A percentile compares a stretch with the other conserved stretches of the same genome.
Conservation (phyloP, 2,113 vertebrate genomes). For the Coregonus clupeaformis region DNA sequence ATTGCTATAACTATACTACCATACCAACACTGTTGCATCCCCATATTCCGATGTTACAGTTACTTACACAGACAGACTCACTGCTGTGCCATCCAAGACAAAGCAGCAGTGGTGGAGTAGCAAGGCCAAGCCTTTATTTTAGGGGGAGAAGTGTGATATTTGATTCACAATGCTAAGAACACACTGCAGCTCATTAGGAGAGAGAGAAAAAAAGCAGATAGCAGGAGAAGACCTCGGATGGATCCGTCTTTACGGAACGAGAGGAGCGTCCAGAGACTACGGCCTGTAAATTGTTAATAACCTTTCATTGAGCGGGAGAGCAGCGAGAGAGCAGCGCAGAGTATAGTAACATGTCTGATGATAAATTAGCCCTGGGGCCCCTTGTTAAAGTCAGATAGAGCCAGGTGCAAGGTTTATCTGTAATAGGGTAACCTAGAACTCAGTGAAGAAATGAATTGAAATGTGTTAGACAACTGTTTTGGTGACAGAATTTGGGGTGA, state of each 20-base stretch:
- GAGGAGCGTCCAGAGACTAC: slow-evolving; percentile 1
- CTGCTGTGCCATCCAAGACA: neutral
- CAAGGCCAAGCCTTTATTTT: neutral
- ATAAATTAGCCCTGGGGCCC: slow-evolving; percentile 5
- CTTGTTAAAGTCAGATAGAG: neutral
- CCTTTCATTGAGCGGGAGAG: slow-evolving; percentile 8
- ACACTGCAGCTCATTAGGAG: neutral
- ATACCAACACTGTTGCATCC: too few species aligned
- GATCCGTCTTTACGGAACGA: neutral
- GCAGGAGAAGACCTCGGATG: slow-evolving; percentile 8
- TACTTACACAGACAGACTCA: too few species aligned
- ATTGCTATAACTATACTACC: too few species aligned
- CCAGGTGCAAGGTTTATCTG: neutral
- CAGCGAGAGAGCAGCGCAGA: neutral
- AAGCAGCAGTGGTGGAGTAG: neutral
- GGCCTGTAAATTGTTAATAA: slow-evolving; percentile 26
- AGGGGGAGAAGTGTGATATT: slow-evolving; percentile 9
- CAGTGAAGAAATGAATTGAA: neutral
- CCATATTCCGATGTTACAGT: too few species aligned
- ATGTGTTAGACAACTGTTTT: neutral
- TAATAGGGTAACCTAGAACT: neutral
- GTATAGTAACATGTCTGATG: neutral
- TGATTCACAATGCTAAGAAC: slow-evolving; percentile 7
- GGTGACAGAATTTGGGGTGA: too few species aligned
- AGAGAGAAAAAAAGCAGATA: neutral